phyloP scores from a whole-genome alignment of 2,888 invertebrate genomes.

The Sarcophaga rosellei region DNA sequence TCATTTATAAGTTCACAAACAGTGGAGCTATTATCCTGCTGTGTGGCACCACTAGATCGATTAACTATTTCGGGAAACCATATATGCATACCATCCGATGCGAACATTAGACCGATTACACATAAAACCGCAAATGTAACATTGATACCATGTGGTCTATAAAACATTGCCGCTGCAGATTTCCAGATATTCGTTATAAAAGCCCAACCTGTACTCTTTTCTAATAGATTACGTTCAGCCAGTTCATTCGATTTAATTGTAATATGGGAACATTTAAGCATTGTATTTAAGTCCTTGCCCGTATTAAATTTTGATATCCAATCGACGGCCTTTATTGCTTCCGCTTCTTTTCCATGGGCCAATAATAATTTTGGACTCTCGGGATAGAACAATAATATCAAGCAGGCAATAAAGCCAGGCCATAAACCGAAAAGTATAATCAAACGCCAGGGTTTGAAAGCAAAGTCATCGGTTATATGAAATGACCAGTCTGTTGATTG shows the following conservation, averaged over 20 bases:
- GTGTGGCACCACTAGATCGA: slow-evolving; percentile 71
- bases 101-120: slow-evolving; percentile 75
- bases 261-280: slow-evolving; percentile 70
- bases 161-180: slow-evolving; percentile 75
- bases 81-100: slow-evolving; percentile 78
- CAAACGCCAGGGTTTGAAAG: slow-evolving; percentile 76
- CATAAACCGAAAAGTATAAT: slow-evolving; percentile 73
- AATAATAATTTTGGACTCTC: slow-evolving; percentile 76
- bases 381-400: slow-evolving; percentile 73
- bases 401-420: slow-evolving; percentile 75
- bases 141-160: slow-evolving; percentile 75
- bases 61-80: slow-evolving; percentile 81
- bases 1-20: slow-evolving; percentile 74
- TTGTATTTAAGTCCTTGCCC: slow-evolving; percentile 67
- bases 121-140: slow-evolving; percentile 73
- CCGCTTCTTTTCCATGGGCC: slow-evolving; percentile 71
- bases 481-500: slow-evolving; percentile 75
- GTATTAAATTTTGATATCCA: slow-evolving; percentile 77
- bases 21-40: slow-evolving; percentile 67
- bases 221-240: slow-evolving; percentile 70
- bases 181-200: slow-evolving; percentile 73
- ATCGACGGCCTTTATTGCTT: slow-evolving; percentile 73
- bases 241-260: slow-evolving; percentile 72
- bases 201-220: slow-evolving; percentile 69
- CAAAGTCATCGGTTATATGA: slow-evolving; percentile 71